Conservation (phyloP, 2,113 vertebrate species). For the Pterophyllum scalare region DNA sequence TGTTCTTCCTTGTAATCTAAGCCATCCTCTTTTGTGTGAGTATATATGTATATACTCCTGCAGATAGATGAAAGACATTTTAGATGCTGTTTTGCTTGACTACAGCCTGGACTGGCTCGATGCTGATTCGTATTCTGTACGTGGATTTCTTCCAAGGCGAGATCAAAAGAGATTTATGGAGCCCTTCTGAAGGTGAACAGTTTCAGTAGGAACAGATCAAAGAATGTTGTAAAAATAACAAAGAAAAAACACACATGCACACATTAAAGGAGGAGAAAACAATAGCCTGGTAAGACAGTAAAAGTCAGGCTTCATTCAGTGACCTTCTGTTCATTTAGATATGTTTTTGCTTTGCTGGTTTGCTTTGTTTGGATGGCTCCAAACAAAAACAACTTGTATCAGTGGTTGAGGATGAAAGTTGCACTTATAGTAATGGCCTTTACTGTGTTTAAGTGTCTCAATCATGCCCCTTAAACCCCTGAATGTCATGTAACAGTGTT, state of each 20-base stretch:
- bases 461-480: background rate
- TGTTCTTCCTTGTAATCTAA: constrained; percentile 41
- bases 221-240: constrained; percentile 41
- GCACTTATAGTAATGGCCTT: background rate
- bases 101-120: constrained; percentile 36
- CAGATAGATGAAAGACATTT: constrained; percentile 58
- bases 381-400: background rate
- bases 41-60: constrained; percentile 1
- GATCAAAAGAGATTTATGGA: constrained; percentile 65
- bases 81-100: constrained; percentile 31
- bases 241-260: background rate
- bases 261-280: constrained; percentile 24
- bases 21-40: constrained; percentile 22
- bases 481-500: background rate
- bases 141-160: constrained; percentile 49
- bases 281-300: constrained; percentile 1
- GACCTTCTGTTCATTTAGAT: background rate
- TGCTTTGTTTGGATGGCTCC: background rate
- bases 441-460: background rate
- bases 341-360: background rate
- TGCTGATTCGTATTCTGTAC: constrained; percentile 70
- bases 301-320: background rate
- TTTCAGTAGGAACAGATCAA: constrained; percentile 63
- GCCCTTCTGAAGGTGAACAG: constrained; percentile 65
- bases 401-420: constrained; percentile 13